Base-by-base conservation (phyloP, 2,797 vertebrate genomes). In the Brachyalestes nurse region DNA sequence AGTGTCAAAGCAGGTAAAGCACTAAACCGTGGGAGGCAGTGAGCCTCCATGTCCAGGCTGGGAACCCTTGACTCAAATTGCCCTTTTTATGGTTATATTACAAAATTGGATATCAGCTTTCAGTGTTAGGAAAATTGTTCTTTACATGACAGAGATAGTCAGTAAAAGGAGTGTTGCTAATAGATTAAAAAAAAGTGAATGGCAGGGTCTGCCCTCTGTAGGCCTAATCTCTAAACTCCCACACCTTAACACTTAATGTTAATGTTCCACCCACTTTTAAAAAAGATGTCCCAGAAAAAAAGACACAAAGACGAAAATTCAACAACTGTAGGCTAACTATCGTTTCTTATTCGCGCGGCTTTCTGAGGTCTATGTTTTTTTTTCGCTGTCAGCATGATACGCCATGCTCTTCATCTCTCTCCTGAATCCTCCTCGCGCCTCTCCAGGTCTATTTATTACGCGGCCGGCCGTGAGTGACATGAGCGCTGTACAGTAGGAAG, bases 391-490 rank as follows among this genome's bases (percentile, higher is more conserved):
- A 12, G 17, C 19, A 17, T 8, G n/a, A 69, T 42, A 42, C 65
- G 51, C 25, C 51, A 55, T 55, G 0, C 17, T 25, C 51, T 38
- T 40, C 61, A 55, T 2, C 5, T 34, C 65, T 4, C 6, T 13
- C 60, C 9, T 2, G 16, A 62, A 19, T 38, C 38, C 23, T 23
- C 40, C 13, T 10, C 62, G 4, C 64, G 0, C 19, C 17, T 0
- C 23, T 53, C 58, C 76, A 40, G 81, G 76, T 81, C 81, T 53
- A 75, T 66, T 5, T 21, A 21, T 60, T 62, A 42, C 47, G 42
- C 65, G 28, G 47, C 16, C 92, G 91, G 88, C 88, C 83, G 79
- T 87, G 89, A 90, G 60, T 87, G 93, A 94, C 88, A 45, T 9
- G 14, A 47, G 7, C 0, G 4, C 53, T 13, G 71, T 66, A 93